These are phyloP conservation scores for Cettia cetti DNA, from an alignment of 2,113 vertebrate species.

Conservation along the genomic window DNA sequence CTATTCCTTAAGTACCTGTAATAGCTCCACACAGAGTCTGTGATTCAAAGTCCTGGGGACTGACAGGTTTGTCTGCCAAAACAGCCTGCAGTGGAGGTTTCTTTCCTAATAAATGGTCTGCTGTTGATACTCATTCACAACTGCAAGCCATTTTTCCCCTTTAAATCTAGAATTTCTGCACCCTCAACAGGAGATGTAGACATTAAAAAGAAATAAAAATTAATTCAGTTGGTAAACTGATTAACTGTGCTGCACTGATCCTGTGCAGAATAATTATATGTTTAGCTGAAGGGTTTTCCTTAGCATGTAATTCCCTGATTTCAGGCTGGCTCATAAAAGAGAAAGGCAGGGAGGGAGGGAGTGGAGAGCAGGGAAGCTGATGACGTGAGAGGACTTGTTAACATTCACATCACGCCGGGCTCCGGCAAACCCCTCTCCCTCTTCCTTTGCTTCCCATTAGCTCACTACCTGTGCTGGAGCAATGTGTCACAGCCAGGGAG, in stretches of 20 bases:
- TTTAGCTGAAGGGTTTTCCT: slow-evolving; percentile 73
- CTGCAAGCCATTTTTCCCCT: not conserved
- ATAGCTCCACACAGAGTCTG: slow-evolving; percentile 3
- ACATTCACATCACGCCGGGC: slow-evolving; percentile 59
- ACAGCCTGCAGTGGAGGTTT: slow-evolving; percentile 1
- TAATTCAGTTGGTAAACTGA: slow-evolving; percentile 67
- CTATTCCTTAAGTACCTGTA: slow-evolving; percentile 30
- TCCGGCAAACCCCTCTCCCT: slow-evolving; percentile 57
- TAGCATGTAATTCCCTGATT: slow-evolving; percentile 73
- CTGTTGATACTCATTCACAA: not conserved
- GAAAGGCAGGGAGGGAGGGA: slow-evolving; percentile 36
- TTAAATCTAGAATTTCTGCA: slow-evolving; percentile 7
- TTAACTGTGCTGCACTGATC: slow-evolving; percentile 67
- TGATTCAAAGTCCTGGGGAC: not conserved
- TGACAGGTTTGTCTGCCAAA: slow-evolving; percentile 5
- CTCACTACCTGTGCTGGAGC: slow-evolving; percentile 53
- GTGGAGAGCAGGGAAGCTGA: slow-evolving; percentile 34
- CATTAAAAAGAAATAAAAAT: slow-evolving; percentile 39
- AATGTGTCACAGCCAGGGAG: slow-evolving; percentile 24
- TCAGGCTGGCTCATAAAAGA: slow-evolving; percentile 69
- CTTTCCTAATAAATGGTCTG: not conserved
- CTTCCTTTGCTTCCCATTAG: slow-evolving; percentile 17
- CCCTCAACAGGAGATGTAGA: slow-evolving; percentile 21
- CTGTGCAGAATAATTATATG: slow-evolving; percentile 70
- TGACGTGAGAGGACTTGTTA: slow-evolving; percentile 64